Conservation (phyloP, 2,888 invertebrate species). For the Campopleginae sp. region DNA sequence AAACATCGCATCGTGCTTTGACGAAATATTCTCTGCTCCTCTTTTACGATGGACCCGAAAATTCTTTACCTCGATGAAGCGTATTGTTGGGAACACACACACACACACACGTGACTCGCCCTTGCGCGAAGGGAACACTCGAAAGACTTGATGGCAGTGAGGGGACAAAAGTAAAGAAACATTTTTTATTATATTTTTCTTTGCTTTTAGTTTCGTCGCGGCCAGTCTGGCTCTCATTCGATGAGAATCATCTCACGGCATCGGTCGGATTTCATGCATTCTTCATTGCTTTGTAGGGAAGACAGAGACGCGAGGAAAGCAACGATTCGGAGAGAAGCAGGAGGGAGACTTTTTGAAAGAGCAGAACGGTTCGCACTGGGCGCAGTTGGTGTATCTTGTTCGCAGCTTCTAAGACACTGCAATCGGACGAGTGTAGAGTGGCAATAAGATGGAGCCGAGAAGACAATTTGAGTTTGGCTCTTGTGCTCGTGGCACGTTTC, state of each 20-base stretch:
- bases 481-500: slow-evolving; percentile 62
- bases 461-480: slow-evolving; percentile 26
- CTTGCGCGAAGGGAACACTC: neutral
- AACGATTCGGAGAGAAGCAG: neutral
- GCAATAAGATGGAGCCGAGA: slow-evolving; percentile 13
- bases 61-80: neutral
- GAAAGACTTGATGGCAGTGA: slow-evolving; percentile 13
- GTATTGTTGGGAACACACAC: neutral
- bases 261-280: slow-evolving; percentile 52
- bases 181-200: neutral
- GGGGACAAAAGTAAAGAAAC: neutral
- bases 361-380: slow-evolving; percentile 20
- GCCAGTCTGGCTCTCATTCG: slow-evolving; percentile 27
- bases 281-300: slow-evolving; percentile 35
- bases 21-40: neutral
- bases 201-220: neutral
- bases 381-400: slow-evolving; percentile 38
- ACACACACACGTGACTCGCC: too few species aligned
- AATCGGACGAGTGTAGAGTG: slow-evolving; percentile 2
- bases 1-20: neutral
- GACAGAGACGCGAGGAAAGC: neutral
- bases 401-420: slow-evolving; percentile 26
- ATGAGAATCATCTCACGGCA: slow-evolving; percentile 49
- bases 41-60: neutral
- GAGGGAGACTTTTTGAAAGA: slow-evolving; percentile 37